phyloP scores from a whole-genome alignment of 1,140 invertebrate genomes.

The Drosophila azteca region DNA sequence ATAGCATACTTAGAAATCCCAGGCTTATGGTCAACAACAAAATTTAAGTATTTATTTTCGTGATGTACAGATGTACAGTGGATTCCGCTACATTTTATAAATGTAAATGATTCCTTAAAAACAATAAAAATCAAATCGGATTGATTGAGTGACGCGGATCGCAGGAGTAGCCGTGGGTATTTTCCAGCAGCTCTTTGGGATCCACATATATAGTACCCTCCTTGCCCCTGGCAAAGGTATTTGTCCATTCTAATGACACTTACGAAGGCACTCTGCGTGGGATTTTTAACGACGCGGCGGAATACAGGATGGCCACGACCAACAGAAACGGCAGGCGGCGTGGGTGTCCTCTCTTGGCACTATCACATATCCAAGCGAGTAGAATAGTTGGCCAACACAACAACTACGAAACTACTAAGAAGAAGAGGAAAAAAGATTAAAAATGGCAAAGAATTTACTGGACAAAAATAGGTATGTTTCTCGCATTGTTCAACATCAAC shows the following conservation, averaged over 20 bases:
- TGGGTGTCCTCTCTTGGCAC: no score
- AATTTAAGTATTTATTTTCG: conserved; percentile 35
- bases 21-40: conserved; percentile 16
- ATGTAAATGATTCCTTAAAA: conserved; percentile 12
- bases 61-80: conserved; percentile 14
- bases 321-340: no score
- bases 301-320: no score
- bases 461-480: no score
- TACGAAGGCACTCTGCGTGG: conserved; percentile 24
- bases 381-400: no score
- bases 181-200: conserved; percentile 69
- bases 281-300: no score
- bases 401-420: no score
- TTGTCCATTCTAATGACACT: conserved; percentile 54
- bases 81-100: conserved; percentile 16
- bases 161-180: conserved; percentile 43
- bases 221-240: conserved; percentile 76
- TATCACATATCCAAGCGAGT: no score
- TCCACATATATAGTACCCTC: conserved; percentile 74
- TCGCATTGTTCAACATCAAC: no score
- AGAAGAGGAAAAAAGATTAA: no score
- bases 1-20: neutral
- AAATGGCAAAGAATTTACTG: no score
- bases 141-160: conserved; percentile 18
- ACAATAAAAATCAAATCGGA: conserved; percentile 6